These are phyloP conservation scores for Crocidura indochinensis DNA, from an alignment of 2,797 vertebrate genomes.

Conservation along the genomic window DNA sequence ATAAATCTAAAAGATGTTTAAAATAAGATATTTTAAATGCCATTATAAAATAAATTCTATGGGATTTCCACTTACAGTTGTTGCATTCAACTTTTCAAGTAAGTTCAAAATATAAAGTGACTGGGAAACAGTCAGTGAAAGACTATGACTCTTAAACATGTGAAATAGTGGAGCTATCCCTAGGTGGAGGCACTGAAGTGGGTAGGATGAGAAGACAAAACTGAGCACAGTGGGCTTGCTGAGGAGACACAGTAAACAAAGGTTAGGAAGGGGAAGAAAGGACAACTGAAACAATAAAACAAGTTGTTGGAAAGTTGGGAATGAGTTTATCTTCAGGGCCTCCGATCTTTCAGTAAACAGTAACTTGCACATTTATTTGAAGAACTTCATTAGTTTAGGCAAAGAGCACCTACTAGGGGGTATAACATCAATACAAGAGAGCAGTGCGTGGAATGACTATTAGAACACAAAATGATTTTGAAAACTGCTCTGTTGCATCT, in stretches of 20 bases:
- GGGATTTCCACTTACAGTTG: constrained; percentile 31
- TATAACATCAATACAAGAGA: constrained; percentile 12
- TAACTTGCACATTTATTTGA: background rate
- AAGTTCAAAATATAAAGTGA: constrained; percentile 37
- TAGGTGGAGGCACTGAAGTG: background rate
- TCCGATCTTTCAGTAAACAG: constrained; percentile 47
- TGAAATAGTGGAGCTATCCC: constrained; percentile 32
- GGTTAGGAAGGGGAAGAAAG: constrained; percentile 5
- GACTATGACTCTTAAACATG: constrained; percentile 34
- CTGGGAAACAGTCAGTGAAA: constrained; percentile 31
- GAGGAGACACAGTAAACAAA: background rate
- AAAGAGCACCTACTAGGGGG: constrained; percentile 11
- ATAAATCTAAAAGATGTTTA: constrained; percentile 10
- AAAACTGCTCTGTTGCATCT: too few species aligned
- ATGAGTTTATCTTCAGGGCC: constrained; percentile 37
- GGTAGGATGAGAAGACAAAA: background rate
- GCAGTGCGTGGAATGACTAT: constrained; percentile 10
- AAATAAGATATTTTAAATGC: background rate
- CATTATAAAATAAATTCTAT: constrained; percentile 26
- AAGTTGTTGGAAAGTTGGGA: constrained; percentile 7
- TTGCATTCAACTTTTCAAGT: constrained; percentile 35
- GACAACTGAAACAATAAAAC: background rate
- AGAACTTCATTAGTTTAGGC: background rate
- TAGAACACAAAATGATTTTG: constrained; percentile 11
- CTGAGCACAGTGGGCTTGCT: background rate